Evolutionary conservation across 2,797 vertebrate genomes (phyloP).

Genomic region (Amphiprion clarkii): DNA sequence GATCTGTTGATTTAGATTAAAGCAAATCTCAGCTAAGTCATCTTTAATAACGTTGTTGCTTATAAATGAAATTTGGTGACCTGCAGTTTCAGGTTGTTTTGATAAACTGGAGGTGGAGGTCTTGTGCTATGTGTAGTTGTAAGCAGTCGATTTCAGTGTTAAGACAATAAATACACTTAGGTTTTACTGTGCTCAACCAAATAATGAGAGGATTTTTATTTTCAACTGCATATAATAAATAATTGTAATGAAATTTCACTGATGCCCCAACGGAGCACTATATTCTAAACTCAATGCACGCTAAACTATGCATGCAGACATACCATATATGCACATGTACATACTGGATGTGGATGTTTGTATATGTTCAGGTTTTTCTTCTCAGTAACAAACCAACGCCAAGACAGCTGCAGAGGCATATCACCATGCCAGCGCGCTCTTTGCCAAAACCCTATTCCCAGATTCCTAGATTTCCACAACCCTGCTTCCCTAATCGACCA

Average conservation of each 20-base stretch:
- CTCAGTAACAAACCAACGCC: slow-evolving; percentile 62
- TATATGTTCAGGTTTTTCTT: slow-evolving; percentile 51
- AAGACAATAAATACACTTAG: slow-evolving; percentile 23
- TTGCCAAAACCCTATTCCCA: slow-evolving; percentile 78
- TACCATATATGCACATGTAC: slow-evolving; percentile 8
- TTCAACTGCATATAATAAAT: neutral
- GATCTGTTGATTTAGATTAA: slow-evolving; percentile 74
- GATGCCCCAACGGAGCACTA: neutral
- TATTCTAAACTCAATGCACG: slow-evolving; percentile 5
- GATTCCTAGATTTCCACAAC: slow-evolving; percentile 81
- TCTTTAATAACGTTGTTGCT: slow-evolving; percentile 73
- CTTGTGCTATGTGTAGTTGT: slow-evolving; percentile 36
- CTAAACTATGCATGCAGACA: neutral
- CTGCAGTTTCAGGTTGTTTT: slow-evolving; percentile 70
- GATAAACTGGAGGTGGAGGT: slow-evolving; percentile 62
- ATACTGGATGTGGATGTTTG: slow-evolving; percentile 3
- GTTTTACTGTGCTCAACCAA: neutral
- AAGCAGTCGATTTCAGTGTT: slow-evolving; percentile 46
- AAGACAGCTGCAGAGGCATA: slow-evolving; percentile 75
- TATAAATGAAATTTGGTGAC: slow-evolving; percentile 67
- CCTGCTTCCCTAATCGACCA: slow-evolving; percentile 71
- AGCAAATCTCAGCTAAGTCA: slow-evolving; percentile 73
- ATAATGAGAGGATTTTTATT: slow-evolving; percentile 29
- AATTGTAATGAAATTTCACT: slow-evolving; percentile 3
- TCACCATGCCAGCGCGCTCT: slow-evolving; percentile 49